These are phyloP conservation scores for Catagonus wagneri DNA, from an alignment of 2,113 vertebrate genomes.

Conservation along the genomic window DNA sequence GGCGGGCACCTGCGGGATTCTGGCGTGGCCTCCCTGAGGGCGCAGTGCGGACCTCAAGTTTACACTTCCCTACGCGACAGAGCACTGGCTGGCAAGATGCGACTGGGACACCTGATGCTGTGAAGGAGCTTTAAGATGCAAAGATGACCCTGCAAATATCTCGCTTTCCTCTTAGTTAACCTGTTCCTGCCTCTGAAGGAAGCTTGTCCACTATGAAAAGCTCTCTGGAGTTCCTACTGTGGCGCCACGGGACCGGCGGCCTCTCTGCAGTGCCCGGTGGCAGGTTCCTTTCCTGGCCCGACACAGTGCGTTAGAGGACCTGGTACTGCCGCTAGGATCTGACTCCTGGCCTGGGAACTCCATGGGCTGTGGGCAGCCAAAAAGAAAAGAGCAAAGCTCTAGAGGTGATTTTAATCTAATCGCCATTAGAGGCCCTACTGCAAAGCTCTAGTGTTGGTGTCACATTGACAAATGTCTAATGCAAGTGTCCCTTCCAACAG, in stretches of 20 bases:
- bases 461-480: neutral
- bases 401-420: no score
- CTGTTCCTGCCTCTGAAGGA: neutral
- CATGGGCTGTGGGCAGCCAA: no score
- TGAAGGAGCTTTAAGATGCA: neutral
- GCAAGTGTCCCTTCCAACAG: neutral
- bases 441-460: neutral
- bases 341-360: no score
- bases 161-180: neutral
- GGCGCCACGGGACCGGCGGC: no score
- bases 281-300: no score
- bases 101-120: neutral
- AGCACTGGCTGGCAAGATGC: neutral
- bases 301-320: no score
- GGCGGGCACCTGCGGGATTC: neutral
- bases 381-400: neutral
- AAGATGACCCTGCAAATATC: neutral
- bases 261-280: no score
- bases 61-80: neutral
- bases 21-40: neutral
- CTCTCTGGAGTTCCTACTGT: no score
- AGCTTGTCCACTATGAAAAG: neutral
- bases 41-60: neutral
- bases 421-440: no score
- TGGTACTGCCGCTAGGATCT: no score